Evolutionary conservation across 2,888 invertebrate genomes (phyloP).

Genomic region (Spilosoma lubricipeda): DNA sequence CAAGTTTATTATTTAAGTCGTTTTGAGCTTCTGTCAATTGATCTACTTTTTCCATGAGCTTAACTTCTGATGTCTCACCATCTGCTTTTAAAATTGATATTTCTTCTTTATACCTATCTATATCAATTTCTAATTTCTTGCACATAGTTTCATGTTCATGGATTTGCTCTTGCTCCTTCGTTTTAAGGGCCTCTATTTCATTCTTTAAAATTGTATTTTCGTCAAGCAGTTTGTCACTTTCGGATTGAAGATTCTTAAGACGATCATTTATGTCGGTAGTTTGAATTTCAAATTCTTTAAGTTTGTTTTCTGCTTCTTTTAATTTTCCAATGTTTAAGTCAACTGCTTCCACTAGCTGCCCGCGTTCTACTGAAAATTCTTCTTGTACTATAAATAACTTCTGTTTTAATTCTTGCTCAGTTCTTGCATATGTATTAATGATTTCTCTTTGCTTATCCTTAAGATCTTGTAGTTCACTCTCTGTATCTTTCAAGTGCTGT

Average conservation of each 20-base stretch:
- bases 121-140: conserved; percentile 76
- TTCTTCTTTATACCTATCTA: conserved; percentile 81
- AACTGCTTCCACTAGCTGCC: conserved; percentile 69
- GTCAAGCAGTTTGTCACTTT: conserved; percentile 74
- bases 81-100: conserved; percentile 78
- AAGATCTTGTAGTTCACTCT: conserved; percentile 84
- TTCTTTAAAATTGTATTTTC: conserved; percentile 78
- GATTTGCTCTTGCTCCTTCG: conserved; percentile 74
- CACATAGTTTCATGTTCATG: conserved; percentile 71
- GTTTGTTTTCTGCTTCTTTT: conserved; percentile 69
- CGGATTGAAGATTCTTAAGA: conserved; percentile 66
- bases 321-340: conserved; percentile 74
- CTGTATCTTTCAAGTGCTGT: conserved; percentile 85
- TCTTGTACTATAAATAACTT: conserved; percentile 79
- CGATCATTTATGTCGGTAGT: conserved; percentile 62
- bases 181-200: conserved; percentile 73
- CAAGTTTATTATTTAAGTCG: conserved; percentile 80
- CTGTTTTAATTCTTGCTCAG: conserved; percentile 82
- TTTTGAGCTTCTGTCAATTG: conserved; percentile 81
- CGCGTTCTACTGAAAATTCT: conserved; percentile 75
- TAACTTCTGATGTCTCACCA: conserved; percentile 77
- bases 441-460: conserved; percentile 80
- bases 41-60: conserved; percentile 82
- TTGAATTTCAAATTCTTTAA: conserved; percentile 70
- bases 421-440: conserved; percentile 75